These are phyloP conservation scores for Petrocephalus schoutedeni DNA, from an alignment of 2,797 vertebrate species.

Conservation along the genomic window DNA sequence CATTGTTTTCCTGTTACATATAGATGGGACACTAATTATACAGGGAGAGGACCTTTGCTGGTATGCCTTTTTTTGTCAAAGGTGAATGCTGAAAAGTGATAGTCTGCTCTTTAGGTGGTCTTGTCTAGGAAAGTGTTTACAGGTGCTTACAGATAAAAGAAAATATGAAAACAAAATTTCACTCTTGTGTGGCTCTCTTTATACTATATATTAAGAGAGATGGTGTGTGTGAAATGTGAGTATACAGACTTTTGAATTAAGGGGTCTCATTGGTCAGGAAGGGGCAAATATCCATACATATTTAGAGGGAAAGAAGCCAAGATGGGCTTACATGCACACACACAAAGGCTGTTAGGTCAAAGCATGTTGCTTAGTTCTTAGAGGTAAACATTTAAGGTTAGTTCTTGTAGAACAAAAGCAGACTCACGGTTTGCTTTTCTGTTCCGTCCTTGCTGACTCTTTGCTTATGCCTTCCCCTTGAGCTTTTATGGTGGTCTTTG, in stretches of 20 bases:
- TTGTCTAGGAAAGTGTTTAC: neutral
- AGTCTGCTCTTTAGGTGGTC: neutral
- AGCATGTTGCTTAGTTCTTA: neutral
- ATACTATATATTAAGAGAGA: neutral
- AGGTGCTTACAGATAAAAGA: neutral
- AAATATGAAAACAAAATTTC: neutral
- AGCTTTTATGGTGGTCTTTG: neutral
- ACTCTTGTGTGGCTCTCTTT: neutral
- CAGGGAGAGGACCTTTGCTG: conserved; percentile 36
- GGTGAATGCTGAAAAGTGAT: neutral
- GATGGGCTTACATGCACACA: neutral
- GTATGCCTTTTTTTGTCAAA: conserved; percentile 41
- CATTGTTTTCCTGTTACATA: conserved; percentile 50
- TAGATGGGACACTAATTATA: conserved; percentile 50
- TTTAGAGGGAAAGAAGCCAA: neutral
- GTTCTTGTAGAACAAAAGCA: neutral
- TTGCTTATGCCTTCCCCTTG: neutral
- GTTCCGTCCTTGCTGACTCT: neutral
- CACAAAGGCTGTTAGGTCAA: neutral
- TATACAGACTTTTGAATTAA: neutral
- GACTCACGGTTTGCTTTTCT: neutral
- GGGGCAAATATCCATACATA: neutral
- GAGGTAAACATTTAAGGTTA: conserved; percentile 4
- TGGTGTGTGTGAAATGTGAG: neutral
- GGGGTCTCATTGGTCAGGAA: neutral